Conservation (phyloP, 2,888 invertebrate genomes). For the Taphrorychus bicolor region DNA sequence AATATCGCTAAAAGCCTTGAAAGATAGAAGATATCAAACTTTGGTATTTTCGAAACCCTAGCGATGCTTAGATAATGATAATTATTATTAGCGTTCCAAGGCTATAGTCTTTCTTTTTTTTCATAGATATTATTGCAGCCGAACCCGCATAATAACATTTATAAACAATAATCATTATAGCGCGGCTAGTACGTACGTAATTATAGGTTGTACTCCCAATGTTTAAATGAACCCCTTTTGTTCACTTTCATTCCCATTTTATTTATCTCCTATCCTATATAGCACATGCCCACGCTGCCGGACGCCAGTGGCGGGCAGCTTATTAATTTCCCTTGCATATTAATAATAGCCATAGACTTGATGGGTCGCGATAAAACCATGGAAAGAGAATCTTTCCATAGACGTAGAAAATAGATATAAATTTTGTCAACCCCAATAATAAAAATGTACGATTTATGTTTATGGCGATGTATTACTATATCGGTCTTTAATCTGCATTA, state of each 20-base stretch:
- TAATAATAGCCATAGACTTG: too few species aligned
- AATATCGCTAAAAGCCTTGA: too few species aligned
- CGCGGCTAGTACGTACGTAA: slow-evolving; percentile 13
- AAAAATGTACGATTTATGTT: too few species aligned
- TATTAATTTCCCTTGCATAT: too few species aligned
- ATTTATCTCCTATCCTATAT: slow-evolving; percentile 9
- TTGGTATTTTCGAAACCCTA: neutral
- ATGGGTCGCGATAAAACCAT: too few species aligned
- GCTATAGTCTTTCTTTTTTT: slow-evolving; percentile 1
- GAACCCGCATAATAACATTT: slow-evolving; percentile 32
- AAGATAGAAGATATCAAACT: too few species aligned
- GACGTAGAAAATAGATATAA: too few species aligned
- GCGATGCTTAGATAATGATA: neutral
- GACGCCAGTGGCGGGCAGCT: slow-evolving; percentile 14
- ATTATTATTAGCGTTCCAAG: neutral
- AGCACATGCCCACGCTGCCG: neutral
- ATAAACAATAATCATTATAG: slow-evolving; percentile 31
- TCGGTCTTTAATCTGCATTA: too few species aligned
- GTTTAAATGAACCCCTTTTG: slow-evolving; percentile 29
- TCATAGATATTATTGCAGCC: neutral
- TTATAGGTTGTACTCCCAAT: slow-evolving; percentile 18
- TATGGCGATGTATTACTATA: too few species aligned
- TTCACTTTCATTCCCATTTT: slow-evolving; percentile 20
- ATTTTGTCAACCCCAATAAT: too few species aligned
- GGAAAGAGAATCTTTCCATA: too few species aligned